A percentile compares a stretch with the other conserved stretches of the same genome.
Evolutionary conservation across 2,113 vertebrate species (phyloP).

Genomic region (Austrofundulus limnaeus): DNA sequence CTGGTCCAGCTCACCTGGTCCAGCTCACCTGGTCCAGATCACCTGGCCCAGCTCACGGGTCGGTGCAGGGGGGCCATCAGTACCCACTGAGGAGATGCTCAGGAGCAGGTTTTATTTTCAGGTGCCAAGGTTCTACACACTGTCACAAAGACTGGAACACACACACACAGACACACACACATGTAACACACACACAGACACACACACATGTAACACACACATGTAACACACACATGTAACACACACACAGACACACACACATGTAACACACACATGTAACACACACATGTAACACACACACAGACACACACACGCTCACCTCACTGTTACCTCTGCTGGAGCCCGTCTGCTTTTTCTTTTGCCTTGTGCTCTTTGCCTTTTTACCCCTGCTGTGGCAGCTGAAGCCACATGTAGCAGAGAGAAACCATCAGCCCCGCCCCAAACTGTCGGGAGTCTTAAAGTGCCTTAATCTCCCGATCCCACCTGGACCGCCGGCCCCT

Average conservation of each 20-base stretch:
- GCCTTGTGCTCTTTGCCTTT: constrained; percentile 45
- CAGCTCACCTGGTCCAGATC: no score
- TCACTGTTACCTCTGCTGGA: constrained; percentile 63
- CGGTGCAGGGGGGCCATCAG: constrained; percentile 47
- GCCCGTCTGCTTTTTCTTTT: constrained; percentile 56
- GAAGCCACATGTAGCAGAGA: constrained; percentile 57
- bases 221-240: constrained; percentile 1
- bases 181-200: constrained; percentile 31
- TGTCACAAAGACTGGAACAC: constrained; percentile 29
- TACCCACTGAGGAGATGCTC: constrained; percentile 59
- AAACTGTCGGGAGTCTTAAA: constrained; percentile 79
- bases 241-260: not conserved
- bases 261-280: no score
- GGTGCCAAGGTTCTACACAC: constrained; percentile 67
- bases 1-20: no score
- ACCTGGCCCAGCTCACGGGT: constrained; percentile 41
- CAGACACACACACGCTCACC: constrained; percentile 24
- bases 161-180: constrained; percentile 20
- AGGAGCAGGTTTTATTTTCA: constrained; percentile 64
- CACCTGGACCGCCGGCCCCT: not conserved
- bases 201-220: constrained; percentile 19
- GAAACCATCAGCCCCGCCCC: constrained; percentile 51
- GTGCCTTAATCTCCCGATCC: constrained; percentile 85
- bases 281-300: not conserved
- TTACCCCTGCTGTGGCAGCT: constrained; percentile 46